Base-by-base conservation (phyloP, 2,797 vertebrate species). In the Ceryle rudis region DNA sequence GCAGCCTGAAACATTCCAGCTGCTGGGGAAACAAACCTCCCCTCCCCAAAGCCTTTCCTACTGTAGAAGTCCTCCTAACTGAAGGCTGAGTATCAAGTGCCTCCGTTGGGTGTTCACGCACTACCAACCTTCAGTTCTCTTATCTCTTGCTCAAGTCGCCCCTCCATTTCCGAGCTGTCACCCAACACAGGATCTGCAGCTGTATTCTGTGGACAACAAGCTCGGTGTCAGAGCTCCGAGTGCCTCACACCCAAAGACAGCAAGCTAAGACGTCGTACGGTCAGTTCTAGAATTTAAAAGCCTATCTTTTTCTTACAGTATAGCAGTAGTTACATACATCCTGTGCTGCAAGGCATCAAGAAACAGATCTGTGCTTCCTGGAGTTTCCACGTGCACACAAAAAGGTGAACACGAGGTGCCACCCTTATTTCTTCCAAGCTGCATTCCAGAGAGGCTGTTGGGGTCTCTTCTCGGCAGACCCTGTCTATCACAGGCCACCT, bases 51-150 rank as follows among this genome's bases (percentile, higher is more conserved):
- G 28, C 20, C 6, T 6, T 26, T 22, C n/a, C 55, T 51, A 1
- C 1, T 6, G 11, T 0, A 52, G 1, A 39, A 74, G 10, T 14
- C 57, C 13, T 64, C 49, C 39, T 28, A 51, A 77, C 2, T 20
- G 12, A 69, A 58, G 15, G 37, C 74, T 42, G 26, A 70, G 23
- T 6, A 23, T 6, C 17, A 16, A 42, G 4, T 6, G 21, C 41
- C 29, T 35, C 29, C 1, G 7, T 28, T 58, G 35, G 19, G 23
- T 44, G 35, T 33, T 92, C 61, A 35, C 42, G 42, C n/a, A n/a
- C 49, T n/a, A 94, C 95, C 19, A 65, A 99, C 99, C 99, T 99
- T 98, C 69, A 99, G 93, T 74, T 98, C 98, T 94, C 98, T 98
- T 5, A 97, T 98, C 89, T 99, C 99, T 22, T 98, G 96, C 12